Conservation (phyloP, 2,113 vertebrate genomes). For the Lophochroa leadbeateri region DNA sequence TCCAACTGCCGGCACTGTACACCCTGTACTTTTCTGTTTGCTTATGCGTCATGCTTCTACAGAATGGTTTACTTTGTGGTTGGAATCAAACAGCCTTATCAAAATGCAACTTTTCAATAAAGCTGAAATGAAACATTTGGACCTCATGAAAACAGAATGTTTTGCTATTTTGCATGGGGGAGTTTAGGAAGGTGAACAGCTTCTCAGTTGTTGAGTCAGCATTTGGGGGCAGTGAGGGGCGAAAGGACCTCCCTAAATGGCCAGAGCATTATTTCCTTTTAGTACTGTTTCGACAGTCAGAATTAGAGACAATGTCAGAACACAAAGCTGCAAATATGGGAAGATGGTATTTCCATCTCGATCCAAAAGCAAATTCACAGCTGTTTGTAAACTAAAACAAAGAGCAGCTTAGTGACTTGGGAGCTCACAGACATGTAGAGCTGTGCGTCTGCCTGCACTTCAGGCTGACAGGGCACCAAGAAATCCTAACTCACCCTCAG, state of each 20-base stretch:
- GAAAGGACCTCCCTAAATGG: neutral
- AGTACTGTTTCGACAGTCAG: neutral
- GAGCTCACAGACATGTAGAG: neutral
- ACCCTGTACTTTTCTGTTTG: conserved; percentile 25
- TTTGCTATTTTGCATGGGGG: neutral
- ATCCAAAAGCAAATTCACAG: neutral
- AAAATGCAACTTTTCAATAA: conserved; percentile 9
- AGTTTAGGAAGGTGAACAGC: neutral
- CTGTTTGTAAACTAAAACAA: neutral
- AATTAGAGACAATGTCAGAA: neutral
- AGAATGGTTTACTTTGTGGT: neutral
- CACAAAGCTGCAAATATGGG: neutral
- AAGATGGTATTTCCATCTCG: neutral
- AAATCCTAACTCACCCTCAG: neutral
- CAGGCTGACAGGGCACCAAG: neutral
- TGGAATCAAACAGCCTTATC: conserved; percentile 3
- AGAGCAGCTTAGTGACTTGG: neutral
- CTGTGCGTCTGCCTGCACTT: neutral
- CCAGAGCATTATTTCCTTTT: neutral
- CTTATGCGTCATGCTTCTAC: conserved; percentile 16
- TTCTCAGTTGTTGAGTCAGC: neutral
- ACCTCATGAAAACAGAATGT: neutral
- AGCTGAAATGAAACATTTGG: neutral
- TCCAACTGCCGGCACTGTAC: neutral
- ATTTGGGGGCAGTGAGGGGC: neutral